Base-by-base conservation (phyloP, 1,140 invertebrate species). In the Aethina tumida region DNA sequence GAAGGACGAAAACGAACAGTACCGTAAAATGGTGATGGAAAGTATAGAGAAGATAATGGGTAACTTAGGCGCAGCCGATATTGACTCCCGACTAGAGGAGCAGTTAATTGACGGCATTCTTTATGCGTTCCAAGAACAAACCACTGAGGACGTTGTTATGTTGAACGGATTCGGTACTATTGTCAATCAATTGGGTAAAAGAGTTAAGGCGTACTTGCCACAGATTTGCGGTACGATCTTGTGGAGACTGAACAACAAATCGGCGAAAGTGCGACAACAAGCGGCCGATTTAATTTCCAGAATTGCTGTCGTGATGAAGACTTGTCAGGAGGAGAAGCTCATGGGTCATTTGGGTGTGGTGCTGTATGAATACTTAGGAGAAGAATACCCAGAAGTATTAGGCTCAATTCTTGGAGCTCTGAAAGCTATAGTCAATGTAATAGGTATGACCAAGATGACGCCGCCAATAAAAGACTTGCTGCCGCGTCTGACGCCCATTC, bases 1-100 rank as follows among this genome's bases (percentile, higher is more conserved):
- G 19, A 99, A 99, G 67, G 96, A 99, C 64, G 96, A 99, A 68
- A 97, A 98, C 64, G 97, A 99, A 64, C 92, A 97, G 55, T 99
- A 99, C 63, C 74, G 97, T 42, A 99, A 99, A 71, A 99, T 99
- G 96, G 96, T 99, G 1, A 99, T 99, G 93, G 97, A 99, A 64
- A 98, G 93, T 0, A 98, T 99, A 44, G 97, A 99, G 62, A 99
- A 99, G 64, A 90, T 98, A 39, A 92, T 99, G 77, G 88, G 86
- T 4, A 95, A 97, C 63, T 70, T 99, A 12, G 97, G 97, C 20
- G 94, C 95, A 0, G 89, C 92, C 0, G 96, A 98, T 62, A 96
- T 99, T 30, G 96, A 99, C 64, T 94, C 91, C 0, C 73, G 95
- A 25, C 66, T 99, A 0, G 97, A 99, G 64, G 97, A 99, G 67